phyloP scores from a whole-genome alignment of 2,113 vertebrate species.

The Caranx melampygus region DNA sequence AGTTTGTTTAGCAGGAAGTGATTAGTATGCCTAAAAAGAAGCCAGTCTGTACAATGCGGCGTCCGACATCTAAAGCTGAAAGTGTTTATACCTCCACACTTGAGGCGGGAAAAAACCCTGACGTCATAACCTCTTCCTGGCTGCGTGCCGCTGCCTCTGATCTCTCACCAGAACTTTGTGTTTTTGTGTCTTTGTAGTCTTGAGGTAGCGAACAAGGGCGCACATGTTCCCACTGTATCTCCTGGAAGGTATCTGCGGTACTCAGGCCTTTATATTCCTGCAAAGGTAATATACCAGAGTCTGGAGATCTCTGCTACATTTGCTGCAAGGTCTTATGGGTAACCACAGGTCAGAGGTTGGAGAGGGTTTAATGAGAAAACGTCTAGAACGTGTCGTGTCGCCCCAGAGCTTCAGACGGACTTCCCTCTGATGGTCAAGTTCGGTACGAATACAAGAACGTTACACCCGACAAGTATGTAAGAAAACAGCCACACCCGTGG shows the following conservation, averaged over 20 bases:
- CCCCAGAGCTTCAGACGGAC: not conserved
- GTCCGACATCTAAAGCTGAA: not conserved
- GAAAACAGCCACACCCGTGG: not conserved
- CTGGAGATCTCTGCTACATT: not conserved
- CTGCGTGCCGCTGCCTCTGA: not conserved
- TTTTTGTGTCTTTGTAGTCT: slow-evolving; percentile 3
- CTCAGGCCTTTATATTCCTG: not conserved
- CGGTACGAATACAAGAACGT: not conserved
- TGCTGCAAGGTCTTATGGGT: no score
- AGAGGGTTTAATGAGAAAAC: not conserved
- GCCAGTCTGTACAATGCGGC: not conserved
- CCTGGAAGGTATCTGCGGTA: not conserved
- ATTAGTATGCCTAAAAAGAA: not conserved
- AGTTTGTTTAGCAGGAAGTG: not conserved
- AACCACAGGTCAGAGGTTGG: not conserved
- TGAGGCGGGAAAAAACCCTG: not conserved
- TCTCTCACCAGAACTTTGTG: not conserved
- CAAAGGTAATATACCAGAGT: not conserved
- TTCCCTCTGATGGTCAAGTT: not conserved
- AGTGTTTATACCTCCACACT: not conserved
- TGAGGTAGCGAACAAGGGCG: not conserved
- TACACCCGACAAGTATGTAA: no score
- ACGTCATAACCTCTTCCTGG: not conserved
- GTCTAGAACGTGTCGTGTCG: not conserved
- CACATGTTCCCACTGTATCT: not conserved